Percentiles rank a stretch among this genome's conserved stretches.
Evolutionary conservation across 1,140 invertebrate genomes (phyloP).

Genomic region (Heliothis subflexa): DNA sequence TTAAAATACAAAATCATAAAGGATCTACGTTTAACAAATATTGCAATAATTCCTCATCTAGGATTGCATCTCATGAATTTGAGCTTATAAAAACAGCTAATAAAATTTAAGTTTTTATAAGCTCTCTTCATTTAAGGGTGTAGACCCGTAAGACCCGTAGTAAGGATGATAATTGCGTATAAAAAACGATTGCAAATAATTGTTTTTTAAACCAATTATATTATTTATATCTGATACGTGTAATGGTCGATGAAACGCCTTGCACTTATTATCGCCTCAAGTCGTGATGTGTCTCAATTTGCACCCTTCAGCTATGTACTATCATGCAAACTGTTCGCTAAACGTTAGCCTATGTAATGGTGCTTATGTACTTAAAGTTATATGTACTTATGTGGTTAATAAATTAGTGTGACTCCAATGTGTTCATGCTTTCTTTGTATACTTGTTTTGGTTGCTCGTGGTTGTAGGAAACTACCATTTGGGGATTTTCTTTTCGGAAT

Average conservation of each 20-base stretch:
- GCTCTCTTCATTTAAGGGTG: no score
- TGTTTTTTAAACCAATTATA: constrained; percentile 5
- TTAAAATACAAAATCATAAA: no score
- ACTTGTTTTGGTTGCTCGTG: neutral
- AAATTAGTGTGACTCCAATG: neutral
- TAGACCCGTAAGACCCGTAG: no score
- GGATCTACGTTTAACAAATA: no score
- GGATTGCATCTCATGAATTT: no score
- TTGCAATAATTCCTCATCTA: neutral
- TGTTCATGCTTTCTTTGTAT: neutral
- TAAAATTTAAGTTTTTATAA: no score
- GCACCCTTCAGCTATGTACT: constrained; percentile 44
- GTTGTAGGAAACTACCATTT: neutral
- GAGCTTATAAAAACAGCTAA: no score
- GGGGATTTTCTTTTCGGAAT: neutral
- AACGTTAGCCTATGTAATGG: constrained; percentile 30
- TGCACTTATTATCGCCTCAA: constrained; percentile 61
- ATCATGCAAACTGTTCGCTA: constrained; percentile 22
- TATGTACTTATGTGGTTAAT: constrained; percentile 7
- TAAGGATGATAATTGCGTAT: no score
- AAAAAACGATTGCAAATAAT: neutral
- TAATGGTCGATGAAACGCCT: constrained; percentile 36
- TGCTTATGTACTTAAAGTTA: constrained; percentile 1
- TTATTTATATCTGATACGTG: neutral
- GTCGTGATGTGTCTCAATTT: constrained; percentile 77